Conservation (phyloP, 2,113 vertebrate species). For the Nothocercus nigrocapillus region DNA sequence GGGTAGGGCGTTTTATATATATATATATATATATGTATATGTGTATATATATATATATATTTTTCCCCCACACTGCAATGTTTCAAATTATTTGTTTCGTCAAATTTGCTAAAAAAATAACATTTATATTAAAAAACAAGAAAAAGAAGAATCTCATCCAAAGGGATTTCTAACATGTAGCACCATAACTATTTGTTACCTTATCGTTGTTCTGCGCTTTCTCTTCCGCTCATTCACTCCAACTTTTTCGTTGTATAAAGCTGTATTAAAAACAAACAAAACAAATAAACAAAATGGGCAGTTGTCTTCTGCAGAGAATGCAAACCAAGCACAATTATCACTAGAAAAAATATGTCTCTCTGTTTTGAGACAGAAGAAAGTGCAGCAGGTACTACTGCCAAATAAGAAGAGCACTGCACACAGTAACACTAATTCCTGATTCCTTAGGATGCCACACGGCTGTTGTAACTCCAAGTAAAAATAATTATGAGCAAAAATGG, state of each 20-base stretch:
- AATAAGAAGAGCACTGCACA: neutral
- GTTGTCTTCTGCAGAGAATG: neutral
- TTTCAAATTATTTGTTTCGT: neutral
- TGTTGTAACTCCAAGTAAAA: neutral
- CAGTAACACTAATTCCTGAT: neutral
- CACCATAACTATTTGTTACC: slow-evolving; percentile 75
- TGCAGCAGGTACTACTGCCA: neutral
- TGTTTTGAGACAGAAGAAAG: neutral
- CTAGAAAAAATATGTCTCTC: neutral
- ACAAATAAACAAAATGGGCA: neutral
- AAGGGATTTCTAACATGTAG: neutral
- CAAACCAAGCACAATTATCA: neutral
- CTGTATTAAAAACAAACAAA: slow-evolving; percentile 70
- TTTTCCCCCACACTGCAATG: neutral
- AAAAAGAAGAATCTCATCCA: neutral
- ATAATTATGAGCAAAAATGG: neutral
- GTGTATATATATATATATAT: neutral
- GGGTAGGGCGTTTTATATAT: neutral
- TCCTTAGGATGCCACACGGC: neutral
- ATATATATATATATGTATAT: too few species aligned
- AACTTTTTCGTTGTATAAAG: slow-evolving; percentile 94
- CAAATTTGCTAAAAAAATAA: neutral
- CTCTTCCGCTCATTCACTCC: slow-evolving; percentile 95
- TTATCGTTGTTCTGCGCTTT: slow-evolving; percentile 96
- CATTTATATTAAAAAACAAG: neutral